phyloP scores from a whole-genome alignment of 2,113 vertebrate genomes.

The Gasterosteus nipponicus region DNA sequence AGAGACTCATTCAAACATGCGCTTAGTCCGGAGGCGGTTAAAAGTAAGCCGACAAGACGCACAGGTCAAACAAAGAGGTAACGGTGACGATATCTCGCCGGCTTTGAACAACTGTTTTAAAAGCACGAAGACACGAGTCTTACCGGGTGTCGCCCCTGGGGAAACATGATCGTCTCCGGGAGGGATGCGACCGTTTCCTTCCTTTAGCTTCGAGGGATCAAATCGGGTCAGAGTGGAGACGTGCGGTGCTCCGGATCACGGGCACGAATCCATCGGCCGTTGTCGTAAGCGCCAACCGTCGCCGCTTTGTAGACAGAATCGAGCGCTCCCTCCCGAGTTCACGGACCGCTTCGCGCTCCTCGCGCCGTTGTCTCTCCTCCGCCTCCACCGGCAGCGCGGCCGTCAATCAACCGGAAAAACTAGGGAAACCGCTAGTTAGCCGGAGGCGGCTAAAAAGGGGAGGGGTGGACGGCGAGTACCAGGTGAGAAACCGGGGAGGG shows the following conservation, averaged over 20 bases:
- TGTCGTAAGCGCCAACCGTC: constrained; percentile 1
- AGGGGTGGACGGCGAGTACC: constrained; percentile 10
- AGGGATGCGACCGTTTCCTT: constrained; percentile 57
- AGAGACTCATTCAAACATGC: constrained; percentile 26
- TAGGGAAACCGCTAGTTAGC: constrained; percentile 73
- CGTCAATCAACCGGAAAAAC: constrained; percentile 76
- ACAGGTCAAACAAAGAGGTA: constrained; percentile 46
- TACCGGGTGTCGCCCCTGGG: constrained; percentile 82
- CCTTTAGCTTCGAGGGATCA: constrained; percentile 35
- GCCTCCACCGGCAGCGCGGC: constrained; percentile 46
- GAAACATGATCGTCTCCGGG: constrained; percentile 74
- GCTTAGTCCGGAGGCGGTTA: constrained; percentile 16
- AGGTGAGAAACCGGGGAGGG: constrained; percentile 56
- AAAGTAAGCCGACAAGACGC: constrained; percentile 17
- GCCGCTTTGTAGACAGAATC: constrained; percentile 41
- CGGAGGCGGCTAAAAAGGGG: constrained; percentile 27
- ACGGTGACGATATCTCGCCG: constrained; percentile 20
- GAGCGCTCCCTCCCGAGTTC: constrained; percentile 39
- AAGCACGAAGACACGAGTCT: constrained; percentile 48
- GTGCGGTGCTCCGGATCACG: constrained; percentile 48
- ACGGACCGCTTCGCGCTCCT: constrained; percentile 40
- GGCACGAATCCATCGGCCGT: constrained; percentile 67
- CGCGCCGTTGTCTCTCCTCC: constrained; percentile 27
- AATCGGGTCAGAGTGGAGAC: constrained; percentile 13
- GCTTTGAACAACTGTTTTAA: constrained; percentile 5